Conservation (phyloP, 2,113 vertebrate species). For the Pollachius pollachius region DNA sequence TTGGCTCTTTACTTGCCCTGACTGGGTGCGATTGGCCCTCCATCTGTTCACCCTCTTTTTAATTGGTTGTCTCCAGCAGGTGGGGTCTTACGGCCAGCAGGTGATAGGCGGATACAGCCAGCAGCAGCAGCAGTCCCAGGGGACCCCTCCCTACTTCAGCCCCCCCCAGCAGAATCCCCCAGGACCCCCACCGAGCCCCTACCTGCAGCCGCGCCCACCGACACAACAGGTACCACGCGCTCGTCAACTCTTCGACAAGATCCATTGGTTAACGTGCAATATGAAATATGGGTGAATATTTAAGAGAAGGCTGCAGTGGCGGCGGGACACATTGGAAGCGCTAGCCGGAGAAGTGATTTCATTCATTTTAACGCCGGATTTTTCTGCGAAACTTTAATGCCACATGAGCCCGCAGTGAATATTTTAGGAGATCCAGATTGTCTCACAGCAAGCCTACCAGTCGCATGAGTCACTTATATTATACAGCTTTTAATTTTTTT, state of each 20-base stretch:
- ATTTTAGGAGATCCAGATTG: conserved; percentile 27
- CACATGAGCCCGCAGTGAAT: conserved; percentile 6
- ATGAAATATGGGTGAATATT: no score
- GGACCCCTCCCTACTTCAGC: conserved; percentile 92
- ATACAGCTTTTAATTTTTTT: conserved; percentile 16
- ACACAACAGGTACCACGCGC: conserved; percentile 84
- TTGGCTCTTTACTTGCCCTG: no score
- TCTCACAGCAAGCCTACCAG: conserved; percentile 16
- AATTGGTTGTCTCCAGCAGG: conserved; percentile 71
- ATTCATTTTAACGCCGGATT: background rate
- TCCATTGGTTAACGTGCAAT: no score
- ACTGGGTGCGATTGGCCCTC: no score
- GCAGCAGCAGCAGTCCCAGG: conserved; percentile 67
- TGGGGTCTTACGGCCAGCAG: conserved; percentile 91
- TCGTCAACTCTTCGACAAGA: background rate
- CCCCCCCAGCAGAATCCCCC: conserved; percentile 85
- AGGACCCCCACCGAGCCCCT: conserved; percentile 81
- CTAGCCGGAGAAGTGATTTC: background rate
- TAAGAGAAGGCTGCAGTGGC: no score
- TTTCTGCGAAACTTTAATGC: background rate
- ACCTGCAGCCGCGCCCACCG: conserved; percentile 85
- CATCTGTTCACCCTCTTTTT: no score
- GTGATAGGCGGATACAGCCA: conserved; percentile 82
- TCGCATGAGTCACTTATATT: conserved; percentile 29
- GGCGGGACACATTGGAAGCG: no score